Percentiles rank a stretch among this genome's conserved stretches.
Conservation (phyloP, 2,888 invertebrate species). For the Pammene aurita region DNA sequence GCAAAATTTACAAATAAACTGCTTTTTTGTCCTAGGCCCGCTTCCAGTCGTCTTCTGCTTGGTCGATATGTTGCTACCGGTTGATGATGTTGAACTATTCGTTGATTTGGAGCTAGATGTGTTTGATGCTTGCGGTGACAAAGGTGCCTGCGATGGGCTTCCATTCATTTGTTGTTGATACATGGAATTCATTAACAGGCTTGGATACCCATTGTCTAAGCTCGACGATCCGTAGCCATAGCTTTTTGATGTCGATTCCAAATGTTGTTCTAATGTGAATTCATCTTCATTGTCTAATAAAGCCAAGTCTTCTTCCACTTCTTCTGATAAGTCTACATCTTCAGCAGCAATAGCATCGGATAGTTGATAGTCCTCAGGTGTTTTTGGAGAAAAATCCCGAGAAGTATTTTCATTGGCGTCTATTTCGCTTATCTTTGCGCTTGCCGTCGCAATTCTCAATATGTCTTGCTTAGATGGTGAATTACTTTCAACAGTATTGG, state of each 20-base stretch:
- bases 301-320: conserved; percentile 89
- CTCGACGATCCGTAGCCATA: conserved; percentile 78
- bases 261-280: conserved; percentile 84
- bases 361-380: conserved; percentile 77
- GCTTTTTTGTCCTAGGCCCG: conserved; percentile 96
- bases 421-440: conserved; percentile 78
- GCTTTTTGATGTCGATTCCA: conserved; percentile 75
- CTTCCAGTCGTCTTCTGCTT: conserved; percentile 78
- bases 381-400: conserved; percentile 75
- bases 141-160: conserved; percentile 73
- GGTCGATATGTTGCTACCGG: conserved; percentile 73
- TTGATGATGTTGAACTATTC: conserved; percentile 76
- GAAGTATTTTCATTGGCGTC: conserved; percentile 67
- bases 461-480: conserved; percentile 86
- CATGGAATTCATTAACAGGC: conserved; percentile 87
- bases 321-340: conserved; percentile 87
- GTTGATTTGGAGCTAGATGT: conserved; percentile 73
- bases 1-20: conserved; percentile 99
- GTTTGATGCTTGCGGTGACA: conserved; percentile 75
- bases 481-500: conserved; percentile 64
- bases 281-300: conserved; percentile 90
- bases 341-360: conserved; percentile 82
- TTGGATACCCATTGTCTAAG: conserved; percentile 87
- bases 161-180: conserved; percentile 84
- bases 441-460: conserved; percentile 84